Percentiles rank a stretch among this genome's conserved stretches.
These are phyloP conservation scores for Sylvietta virens DNA, from an alignment of 2,113 vertebrate species.

Conservation along the genomic window DNA sequence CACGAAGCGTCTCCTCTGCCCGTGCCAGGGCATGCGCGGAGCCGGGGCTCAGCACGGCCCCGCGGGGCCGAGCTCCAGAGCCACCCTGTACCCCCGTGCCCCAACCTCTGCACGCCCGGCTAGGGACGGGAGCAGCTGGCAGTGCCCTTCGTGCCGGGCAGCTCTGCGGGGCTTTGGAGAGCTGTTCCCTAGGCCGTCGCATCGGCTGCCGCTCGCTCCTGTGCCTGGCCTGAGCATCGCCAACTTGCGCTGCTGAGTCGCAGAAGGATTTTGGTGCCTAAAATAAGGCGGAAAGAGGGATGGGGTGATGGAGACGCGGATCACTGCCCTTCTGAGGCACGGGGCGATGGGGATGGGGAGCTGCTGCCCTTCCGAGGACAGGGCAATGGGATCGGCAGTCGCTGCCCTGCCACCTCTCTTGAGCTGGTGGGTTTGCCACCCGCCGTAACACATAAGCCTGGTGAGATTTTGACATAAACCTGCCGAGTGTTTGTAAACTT, in stretches of 20 bases:
- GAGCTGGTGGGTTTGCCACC: neutral
- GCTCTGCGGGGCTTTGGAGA: neutral
- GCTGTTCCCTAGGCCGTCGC: rapidly evolving
- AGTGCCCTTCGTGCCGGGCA: rapidly evolving
- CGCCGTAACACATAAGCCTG: rapidly evolving
- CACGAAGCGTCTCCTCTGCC: neutral
- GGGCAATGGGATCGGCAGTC: neutral
- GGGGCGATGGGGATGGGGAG: neutral
- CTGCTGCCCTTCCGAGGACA: neutral
- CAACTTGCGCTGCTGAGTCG: neutral
- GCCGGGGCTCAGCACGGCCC: neutral
- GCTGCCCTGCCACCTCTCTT: rapidly evolving
- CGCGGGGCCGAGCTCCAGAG: neutral
- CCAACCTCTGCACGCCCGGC: rapidly evolving
- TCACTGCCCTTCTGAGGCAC: neutral
- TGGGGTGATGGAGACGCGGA: rapidly evolving
- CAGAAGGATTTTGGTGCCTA: neutral
- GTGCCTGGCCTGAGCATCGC: neutral
- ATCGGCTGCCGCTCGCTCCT: rapidly evolving
- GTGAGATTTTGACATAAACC: neutral
- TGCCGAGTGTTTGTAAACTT: neutral
- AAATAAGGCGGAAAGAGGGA: neutral
- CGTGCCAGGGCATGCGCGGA: neutral
- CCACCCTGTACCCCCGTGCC: neutral
- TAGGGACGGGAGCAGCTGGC: neutral